Conservation (phyloP, 1,140 invertebrate species). For the Drosophila kikkawai region DNA sequence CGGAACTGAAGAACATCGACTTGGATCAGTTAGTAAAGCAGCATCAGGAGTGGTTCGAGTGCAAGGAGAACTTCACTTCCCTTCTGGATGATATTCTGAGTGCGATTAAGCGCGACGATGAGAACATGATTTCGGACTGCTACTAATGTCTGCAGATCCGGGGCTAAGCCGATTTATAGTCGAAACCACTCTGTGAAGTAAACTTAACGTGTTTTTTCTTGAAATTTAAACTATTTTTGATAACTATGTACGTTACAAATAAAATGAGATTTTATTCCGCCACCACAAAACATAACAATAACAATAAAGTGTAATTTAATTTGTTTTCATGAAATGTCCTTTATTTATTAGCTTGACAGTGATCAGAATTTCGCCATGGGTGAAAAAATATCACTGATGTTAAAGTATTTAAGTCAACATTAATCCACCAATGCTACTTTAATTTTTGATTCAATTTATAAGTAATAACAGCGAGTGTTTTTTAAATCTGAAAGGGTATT, state of each 20-base stretch:
- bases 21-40: slow-evolving; percentile 86
- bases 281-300: background rate
- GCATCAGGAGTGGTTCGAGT: slow-evolving; percentile 87
- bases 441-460: too few relatives aligned
- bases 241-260: slow-evolving; percentile 24
- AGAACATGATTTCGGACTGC: slow-evolving; percentile 88
- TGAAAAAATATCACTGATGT: too few relatives aligned
- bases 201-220: slow-evolving; percentile 36
- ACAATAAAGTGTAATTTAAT: slow-evolving; percentile 4
- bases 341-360: too few relatives aligned
- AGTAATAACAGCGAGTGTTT: too few relatives aligned
- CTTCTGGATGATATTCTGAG: slow-evolving; percentile 89
- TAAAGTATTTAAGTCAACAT: too few relatives aligned
- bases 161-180: slow-evolving; percentile 12
- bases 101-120: slow-evolving; percentile 85
- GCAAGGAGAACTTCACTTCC: slow-evolving; percentile 87
- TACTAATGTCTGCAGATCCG: slow-evolving; percentile 85
- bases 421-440: too few relatives aligned
- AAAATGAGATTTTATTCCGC: slow-evolving; percentile 40
- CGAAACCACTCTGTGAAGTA: slow-evolving; percentile 20
- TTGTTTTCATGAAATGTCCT: background rate
- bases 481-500: background rate
- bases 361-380: too few relatives aligned
- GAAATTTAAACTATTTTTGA: slow-evolving; percentile 41
- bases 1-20: slow-evolving; percentile 86